phyloP scores from a whole-genome alignment of 2,888 invertebrate species.

The Nemurella pictetii region DNA sequence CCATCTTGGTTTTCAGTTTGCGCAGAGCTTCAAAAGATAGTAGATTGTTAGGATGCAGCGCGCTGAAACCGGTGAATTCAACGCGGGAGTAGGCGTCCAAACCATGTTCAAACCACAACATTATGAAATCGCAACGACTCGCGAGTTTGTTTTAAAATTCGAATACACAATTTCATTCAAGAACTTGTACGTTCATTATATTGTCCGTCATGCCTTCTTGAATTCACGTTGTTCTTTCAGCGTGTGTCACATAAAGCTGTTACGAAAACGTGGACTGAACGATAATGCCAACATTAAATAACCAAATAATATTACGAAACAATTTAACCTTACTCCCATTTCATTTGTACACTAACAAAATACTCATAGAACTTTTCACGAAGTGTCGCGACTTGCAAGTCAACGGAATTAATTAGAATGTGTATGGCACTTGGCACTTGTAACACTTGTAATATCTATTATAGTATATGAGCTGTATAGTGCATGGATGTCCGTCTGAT shows the following conservation, averaged over 20 bases:
- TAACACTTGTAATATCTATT: too few species aligned
- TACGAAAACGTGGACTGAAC: background rate
- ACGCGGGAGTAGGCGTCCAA: background rate
- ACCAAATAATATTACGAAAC: background rate
- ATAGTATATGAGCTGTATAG: background rate
- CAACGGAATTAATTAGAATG: background rate
- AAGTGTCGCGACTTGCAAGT: background rate
- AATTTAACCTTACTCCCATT: background rate
- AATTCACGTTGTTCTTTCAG: background rate
- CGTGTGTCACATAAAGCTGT: background rate
- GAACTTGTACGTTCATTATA: background rate
- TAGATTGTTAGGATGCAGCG: too few species aligned
- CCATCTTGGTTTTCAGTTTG: too few species aligned
- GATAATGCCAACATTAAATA: background rate
- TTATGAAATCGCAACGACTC: too few species aligned
- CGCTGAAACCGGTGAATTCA: background rate
- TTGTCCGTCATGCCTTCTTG: background rate
- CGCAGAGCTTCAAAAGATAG: too few species aligned
- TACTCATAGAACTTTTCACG: background rate
- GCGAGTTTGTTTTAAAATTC: too few species aligned
- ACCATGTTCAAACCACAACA: background rate
- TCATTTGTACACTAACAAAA: background rate
- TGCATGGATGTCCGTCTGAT: background rate
- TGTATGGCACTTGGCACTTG: background rate
- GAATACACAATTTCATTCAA: background rate